Conservation (phyloP, 2,113 vertebrate species). For the Callithrix jacchus region DNA sequence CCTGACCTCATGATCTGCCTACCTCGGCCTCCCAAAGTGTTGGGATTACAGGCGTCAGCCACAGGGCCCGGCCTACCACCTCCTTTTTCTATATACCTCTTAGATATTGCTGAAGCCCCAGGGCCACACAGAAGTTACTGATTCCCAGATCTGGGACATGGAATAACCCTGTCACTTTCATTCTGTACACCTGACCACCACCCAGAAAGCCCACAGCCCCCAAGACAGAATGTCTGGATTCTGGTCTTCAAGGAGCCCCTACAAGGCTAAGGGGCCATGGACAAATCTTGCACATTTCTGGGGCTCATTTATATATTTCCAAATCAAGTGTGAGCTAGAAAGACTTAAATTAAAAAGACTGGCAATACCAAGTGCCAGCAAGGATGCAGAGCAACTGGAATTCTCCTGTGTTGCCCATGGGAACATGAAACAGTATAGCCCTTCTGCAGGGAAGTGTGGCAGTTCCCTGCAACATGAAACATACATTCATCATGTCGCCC, state of each 20-base stretch:
- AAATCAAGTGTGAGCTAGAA: not conserved
- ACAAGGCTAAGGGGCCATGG: not conserved
- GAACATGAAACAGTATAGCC: not conserved
- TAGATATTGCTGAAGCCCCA: not conserved
- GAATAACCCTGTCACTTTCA: not conserved
- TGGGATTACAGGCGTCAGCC: no score
- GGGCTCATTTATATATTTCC: not conserved
- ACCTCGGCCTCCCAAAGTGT: no score
- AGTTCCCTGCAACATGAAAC: not conserved
- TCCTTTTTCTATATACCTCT: not conserved
- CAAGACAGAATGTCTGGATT: not conserved
- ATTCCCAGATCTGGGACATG: not conserved
- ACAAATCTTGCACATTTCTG: not conserved
- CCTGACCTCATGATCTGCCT: no score
- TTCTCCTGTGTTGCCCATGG: rapidly evolving
- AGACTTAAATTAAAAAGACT: not conserved
- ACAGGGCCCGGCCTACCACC: no score
- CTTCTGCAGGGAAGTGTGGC: not conserved
- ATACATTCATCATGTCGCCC: not conserved
- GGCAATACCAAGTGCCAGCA: not conserved
- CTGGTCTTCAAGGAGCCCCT: not conserved
- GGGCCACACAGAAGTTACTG: not conserved
- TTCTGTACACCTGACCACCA: no score
- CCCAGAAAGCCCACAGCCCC: not conserved
- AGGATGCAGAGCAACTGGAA: not conserved